Evolutionary conservation across 2,113 vertebrate genomes (phyloP).

Genomic region (Tyrannus savana): DNA sequence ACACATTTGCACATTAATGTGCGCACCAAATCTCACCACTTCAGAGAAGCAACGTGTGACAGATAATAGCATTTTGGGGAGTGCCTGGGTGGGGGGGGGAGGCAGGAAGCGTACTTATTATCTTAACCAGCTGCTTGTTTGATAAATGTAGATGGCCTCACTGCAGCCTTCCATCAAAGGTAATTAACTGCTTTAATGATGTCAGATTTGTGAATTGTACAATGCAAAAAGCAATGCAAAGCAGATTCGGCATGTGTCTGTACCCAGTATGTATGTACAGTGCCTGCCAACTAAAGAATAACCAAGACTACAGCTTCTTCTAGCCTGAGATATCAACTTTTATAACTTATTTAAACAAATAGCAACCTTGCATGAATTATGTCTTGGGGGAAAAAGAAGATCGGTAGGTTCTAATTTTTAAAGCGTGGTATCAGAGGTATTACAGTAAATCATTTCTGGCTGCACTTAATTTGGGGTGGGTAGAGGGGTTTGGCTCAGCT

Average conservation of each 20-base stretch:
- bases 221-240: slow-evolving; percentile 91
- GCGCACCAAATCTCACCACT: slow-evolving; percentile 46
- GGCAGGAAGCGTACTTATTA: not conserved
- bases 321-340: slow-evolving; percentile 78
- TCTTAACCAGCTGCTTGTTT: slow-evolving; percentile 64
- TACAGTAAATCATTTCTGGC: slow-evolving; percentile 33
- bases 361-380: slow-evolving; percentile 80
- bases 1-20: slow-evolving; percentile 71
- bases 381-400: slow-evolving; percentile 46
- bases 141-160: slow-evolving; percentile 57
- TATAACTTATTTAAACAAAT: slow-evolving; percentile 77
- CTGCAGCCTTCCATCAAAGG: slow-evolving; percentile 63
- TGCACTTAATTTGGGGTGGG: slow-evolving; percentile 46
- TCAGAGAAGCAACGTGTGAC: slow-evolving; percentile 52
- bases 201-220: slow-evolving; percentile 86
- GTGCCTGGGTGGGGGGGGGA: not conserved
- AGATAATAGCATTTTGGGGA: slow-evolving; percentile 39
- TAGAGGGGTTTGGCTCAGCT: slow-evolving; percentile 10
- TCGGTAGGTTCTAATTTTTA: slow-evolving; percentile 46
- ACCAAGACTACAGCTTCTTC: slow-evolving; percentile 81
- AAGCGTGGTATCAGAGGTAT: slow-evolving; percentile 21
- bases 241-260: slow-evolving; percentile 86
- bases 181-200: slow-evolving; percentile 81
- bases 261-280: slow-evolving; percentile 85
- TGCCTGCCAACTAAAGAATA: slow-evolving; percentile 79